A percentile compares a stretch with the other conserved stretches of the same genome.
Conservation (phyloP, 2,113 vertebrate genomes). For the Lampris incognitus region DNA sequence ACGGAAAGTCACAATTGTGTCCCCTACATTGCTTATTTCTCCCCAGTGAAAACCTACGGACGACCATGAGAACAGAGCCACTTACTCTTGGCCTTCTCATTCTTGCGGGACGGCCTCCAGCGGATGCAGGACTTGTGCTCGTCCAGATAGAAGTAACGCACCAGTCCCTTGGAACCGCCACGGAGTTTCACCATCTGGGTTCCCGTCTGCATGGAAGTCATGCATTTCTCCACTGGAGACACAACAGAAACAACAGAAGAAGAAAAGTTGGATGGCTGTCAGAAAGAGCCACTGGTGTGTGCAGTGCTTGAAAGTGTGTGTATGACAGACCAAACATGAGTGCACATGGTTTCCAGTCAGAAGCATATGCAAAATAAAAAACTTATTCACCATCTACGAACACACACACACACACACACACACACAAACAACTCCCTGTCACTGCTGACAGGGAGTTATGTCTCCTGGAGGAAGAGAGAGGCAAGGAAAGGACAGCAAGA, state of each 20-base stretch:
- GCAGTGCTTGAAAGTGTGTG: neutral
- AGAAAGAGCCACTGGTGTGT: conserved; percentile 11
- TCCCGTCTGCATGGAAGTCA: conserved; percentile 95
- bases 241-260: conserved; percentile 33
- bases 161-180: conserved; percentile 91
- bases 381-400: conserved; percentile 4
- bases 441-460: neutral
- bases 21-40: no score
- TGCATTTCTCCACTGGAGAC: conserved; percentile 94
- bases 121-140: conserved; percentile 96
- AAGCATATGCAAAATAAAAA: conserved; percentile 7
- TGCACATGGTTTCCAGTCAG: neutral
- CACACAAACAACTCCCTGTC: conserved; percentile 14
- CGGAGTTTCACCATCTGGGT: conserved; percentile 98
- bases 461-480: conserved; percentile 22
- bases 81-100: conserved; percentile 99
- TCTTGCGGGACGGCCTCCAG: conserved; percentile 97
- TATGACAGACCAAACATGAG: conserved; percentile 12
- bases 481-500: neutral
- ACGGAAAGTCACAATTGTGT: no score
- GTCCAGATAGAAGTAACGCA: conserved; percentile 94
- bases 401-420: conserved; percentile 2
- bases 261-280: conserved; percentile 17
- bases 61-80: conserved; percentile 25
- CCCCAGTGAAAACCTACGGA: no score